Percentiles rank a stretch among this genome's conserved stretches.
These are phyloP conservation scores for Drosophila buzzatii DNA, from an alignment of 2,888 invertebrate genomes.

Conservation along the genomic window DNA sequence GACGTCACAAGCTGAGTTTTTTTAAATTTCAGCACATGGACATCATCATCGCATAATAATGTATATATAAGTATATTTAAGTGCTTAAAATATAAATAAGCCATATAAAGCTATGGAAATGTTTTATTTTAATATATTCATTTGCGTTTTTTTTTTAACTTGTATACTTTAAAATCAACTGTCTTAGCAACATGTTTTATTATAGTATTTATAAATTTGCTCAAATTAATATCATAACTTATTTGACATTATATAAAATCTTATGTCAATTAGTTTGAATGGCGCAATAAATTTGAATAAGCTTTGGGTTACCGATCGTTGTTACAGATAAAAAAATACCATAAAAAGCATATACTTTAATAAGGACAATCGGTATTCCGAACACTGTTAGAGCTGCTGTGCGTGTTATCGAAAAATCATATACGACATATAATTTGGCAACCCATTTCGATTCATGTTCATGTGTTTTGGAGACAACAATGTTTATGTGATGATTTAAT, in stretches of 20 bases:
- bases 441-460: background rate
- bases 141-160: background rate
- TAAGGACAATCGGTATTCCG: background rate
- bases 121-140: background rate
- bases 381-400: background rate
- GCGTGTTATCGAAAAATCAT: background rate
- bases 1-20: conserved; percentile 7
- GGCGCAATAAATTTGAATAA: conserved; percentile 1
- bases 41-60: no score
- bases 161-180: background rate
- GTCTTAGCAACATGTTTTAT: background rate
- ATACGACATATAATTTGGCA: background rate
- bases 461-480: no score
- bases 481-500: background rate
- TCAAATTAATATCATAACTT: background rate
- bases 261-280: background rate
- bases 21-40: background rate
- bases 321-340: conserved; percentile 13
- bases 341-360: no score
- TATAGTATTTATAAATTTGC: background rate
- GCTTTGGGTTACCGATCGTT: conserved; percentile 18
- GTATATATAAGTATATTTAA: background rate
- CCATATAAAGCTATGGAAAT: background rate
- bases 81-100: background rate
- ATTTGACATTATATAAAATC: background rate